These are phyloP conservation scores for Pachycephus smyrnensis DNA, from an alignment of 2,888 invertebrate species.

Conservation along the genomic window DNA sequence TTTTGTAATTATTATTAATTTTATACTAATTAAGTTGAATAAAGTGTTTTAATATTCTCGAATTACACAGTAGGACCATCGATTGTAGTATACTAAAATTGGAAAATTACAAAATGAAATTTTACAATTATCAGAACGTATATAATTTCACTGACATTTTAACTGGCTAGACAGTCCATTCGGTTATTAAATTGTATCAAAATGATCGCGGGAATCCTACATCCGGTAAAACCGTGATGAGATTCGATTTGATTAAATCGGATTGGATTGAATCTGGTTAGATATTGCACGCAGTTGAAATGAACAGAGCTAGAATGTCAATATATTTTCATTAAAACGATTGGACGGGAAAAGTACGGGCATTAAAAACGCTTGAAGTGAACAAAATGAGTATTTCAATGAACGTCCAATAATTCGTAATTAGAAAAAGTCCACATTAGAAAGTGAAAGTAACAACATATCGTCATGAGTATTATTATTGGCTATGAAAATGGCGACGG, in stretches of 20 bases:
- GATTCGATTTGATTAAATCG: neutral
- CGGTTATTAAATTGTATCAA: neutral
- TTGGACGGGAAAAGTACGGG: neutral
- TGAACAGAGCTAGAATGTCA: neutral
- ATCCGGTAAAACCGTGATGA: neutral
- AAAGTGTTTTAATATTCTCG: neutral
- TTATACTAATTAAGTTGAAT: neutral
- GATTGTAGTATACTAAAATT: neutral
- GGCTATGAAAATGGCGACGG: neutral
- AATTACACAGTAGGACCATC: neutral
- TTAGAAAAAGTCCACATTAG: neutral
- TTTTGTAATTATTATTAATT: neutral
- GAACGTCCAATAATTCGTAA: neutral
- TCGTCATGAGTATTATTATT: neutral
- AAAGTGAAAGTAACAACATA: neutral
- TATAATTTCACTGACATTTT: neutral
- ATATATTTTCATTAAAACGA: neutral
- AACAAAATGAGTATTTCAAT: neutral
- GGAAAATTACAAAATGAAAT: neutral
- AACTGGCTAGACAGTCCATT: neutral
- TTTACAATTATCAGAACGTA: neutral
- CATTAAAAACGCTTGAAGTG: neutral
- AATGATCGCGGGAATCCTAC: neutral
- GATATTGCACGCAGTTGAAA: neutral
- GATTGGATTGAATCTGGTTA: neutral